A percentile compares a stretch with the other conserved stretches of the same genome.
Conservation (phyloP, 1,140 invertebrate genomes). For the Himalopsyche phryganea region DNA sequence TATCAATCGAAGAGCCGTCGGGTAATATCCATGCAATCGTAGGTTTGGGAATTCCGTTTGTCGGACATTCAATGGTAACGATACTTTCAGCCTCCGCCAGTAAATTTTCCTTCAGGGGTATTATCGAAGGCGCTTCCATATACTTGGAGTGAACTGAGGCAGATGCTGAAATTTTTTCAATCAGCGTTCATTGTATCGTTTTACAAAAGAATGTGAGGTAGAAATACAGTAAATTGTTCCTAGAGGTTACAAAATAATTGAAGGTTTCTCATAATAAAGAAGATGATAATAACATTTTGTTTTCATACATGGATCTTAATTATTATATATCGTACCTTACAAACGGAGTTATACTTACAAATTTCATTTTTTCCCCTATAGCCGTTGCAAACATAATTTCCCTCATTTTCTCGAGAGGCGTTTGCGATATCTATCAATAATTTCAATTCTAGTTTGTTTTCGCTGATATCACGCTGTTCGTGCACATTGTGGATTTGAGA, state of each 20-base stretch:
- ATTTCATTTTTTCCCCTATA: neutral
- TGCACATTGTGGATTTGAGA: neutral
- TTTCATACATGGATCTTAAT: no score
- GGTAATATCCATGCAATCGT: constrained; percentile 6
- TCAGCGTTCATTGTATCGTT: no score
- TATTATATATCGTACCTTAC: no score
- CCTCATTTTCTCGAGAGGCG: constrained; percentile 4
- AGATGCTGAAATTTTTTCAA: no score
- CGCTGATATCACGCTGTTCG: constrained; percentile 1
- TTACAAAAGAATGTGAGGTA: no score
- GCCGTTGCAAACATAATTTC: constrained; percentile 10
- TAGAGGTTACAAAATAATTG: no score
- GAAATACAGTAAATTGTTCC: no score
- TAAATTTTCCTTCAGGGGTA: neutral
- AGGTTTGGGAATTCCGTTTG: constrained; percentile 13
- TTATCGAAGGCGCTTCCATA: constrained; percentile 9
- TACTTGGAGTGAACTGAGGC: neutral
- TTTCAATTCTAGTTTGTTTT: constrained; percentile 1
- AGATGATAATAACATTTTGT: no score
- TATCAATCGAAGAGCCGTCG: neutral
- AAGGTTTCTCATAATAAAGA: no score
- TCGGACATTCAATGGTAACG: constrained; percentile 3
- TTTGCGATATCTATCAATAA: constrained; percentile 14
- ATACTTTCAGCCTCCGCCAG: constrained; percentile 4
- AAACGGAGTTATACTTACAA: no score